Evolutionary conservation across 2,113 vertebrate genomes (phyloP).

Genomic region (Trichomycterus rosablanca): DNA sequence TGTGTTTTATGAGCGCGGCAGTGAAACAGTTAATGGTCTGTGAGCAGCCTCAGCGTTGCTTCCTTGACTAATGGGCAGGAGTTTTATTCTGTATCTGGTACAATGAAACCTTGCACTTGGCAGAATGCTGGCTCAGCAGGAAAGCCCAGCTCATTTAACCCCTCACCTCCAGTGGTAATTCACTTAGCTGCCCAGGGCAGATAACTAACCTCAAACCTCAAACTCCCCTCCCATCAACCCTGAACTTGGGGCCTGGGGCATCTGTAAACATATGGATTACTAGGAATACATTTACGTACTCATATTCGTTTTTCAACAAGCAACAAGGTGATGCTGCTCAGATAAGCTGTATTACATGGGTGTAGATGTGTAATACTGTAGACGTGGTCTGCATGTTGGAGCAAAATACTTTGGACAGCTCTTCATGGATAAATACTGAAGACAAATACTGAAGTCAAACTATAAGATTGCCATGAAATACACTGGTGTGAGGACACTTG

Average conservation of each 20-base stretch:
- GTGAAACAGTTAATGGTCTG: slow-evolving; percentile 57
- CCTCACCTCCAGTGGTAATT: slow-evolving; percentile 59
- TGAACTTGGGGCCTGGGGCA: not conserved
- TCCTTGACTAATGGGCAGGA: slow-evolving; percentile 70
- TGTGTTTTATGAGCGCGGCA: slow-evolving; percentile 22
- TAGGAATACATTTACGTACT: slow-evolving; percentile 15
- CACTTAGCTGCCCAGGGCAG: slow-evolving; percentile 43
- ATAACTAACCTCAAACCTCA: not conserved
- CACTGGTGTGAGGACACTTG: not conserved
- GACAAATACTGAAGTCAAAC: slow-evolving; percentile 30
- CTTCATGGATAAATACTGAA: too few relatives aligned
- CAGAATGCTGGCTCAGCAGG: slow-evolving; percentile 69
- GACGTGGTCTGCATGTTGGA: too few relatives aligned
- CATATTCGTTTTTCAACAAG: not conserved
- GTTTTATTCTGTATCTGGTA: slow-evolving; percentile 72
- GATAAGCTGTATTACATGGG: slow-evolving; percentile 6
- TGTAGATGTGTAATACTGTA: not conserved
- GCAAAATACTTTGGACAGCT: too few relatives aligned
- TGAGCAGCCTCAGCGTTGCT: slow-evolving; percentile 60
- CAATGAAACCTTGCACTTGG: slow-evolving; percentile 74
- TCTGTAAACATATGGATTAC: slow-evolving; percentile 24
- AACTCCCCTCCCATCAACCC: not conserved
- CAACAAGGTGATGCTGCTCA: slow-evolving; percentile 4
- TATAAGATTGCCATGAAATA: slow-evolving; percentile 22
- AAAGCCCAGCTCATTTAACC: slow-evolving; percentile 64